phyloP scores from a whole-genome alignment of 2,797 vertebrate genomes.

The Delichon dasypus region DNA sequence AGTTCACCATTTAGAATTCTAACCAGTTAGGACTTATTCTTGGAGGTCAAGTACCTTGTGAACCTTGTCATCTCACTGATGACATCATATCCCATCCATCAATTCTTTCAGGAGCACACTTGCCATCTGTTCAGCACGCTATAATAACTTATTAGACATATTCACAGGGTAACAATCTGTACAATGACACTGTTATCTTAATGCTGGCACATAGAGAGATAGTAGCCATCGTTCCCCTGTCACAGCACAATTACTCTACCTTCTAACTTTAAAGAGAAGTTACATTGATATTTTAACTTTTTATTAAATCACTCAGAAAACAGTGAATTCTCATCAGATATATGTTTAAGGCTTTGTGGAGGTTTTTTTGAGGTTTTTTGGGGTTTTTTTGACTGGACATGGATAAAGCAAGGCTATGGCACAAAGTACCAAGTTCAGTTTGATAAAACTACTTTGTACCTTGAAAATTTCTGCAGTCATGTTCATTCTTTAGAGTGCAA shows the following conservation, averaged over 20 bases:
- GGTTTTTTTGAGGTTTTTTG: no score
- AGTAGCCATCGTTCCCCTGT: slow-evolving; percentile 58
- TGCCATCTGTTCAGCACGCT: slow-evolving; percentile 90
- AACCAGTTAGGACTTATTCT: slow-evolving; percentile 86
- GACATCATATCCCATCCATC: slow-evolving; percentile 98
- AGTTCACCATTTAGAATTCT: slow-evolving; percentile 89
- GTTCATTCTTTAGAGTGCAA: background rate
- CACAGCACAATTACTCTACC: slow-evolving; percentile 50
- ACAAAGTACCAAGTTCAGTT: background rate
- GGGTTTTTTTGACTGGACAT: background rate
- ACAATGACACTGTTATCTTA: slow-evolving; percentile 83
- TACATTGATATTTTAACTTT: slow-evolving; percentile 29
- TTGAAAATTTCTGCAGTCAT: background rate
- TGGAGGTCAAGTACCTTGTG: slow-evolving; percentile 87
- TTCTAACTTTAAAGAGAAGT: slow-evolving; percentile 46
- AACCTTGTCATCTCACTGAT: slow-evolving; percentile 91
- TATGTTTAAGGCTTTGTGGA: background rate
- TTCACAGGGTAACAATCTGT: slow-evolving; percentile 78
- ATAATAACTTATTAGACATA: slow-evolving; percentile 83
- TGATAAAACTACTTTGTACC: background rate
- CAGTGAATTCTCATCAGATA: background rate
- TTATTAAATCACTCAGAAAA: background rate
- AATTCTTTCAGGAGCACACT: slow-evolving; percentile 84
- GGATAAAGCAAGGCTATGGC: background rate
- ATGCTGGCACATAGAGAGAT: slow-evolving; percentile 76